These are phyloP conservation scores for Rhorus exstirpatorius DNA, from an alignment of 2,888 invertebrate species.

Conservation along the genomic window DNA sequence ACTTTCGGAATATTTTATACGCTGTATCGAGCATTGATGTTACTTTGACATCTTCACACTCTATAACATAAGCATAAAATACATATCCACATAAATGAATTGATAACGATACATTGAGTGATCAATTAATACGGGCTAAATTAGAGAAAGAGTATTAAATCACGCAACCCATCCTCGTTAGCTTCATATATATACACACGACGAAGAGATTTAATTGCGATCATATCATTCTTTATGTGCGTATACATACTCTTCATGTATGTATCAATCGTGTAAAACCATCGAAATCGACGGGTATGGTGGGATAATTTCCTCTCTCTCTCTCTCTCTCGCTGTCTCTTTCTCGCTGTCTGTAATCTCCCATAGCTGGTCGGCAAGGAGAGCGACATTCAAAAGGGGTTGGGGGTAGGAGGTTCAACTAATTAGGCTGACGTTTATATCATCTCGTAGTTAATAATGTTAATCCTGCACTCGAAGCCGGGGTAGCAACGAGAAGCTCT, in stretches of 20 bases:
- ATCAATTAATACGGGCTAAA: background rate
- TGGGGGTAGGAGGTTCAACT: slow-evolving; percentile 68
- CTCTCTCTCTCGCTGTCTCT: slow-evolving; percentile 9
- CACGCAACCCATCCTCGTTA: background rate
- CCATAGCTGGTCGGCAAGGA: background rate
- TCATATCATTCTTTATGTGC: background rate
- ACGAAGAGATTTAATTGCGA: slow-evolving; percentile 47
- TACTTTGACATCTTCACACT: slow-evolving; percentile 19
- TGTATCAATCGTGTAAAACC: background rate
- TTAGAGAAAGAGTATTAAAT: slow-evolving; percentile 17
- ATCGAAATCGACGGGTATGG: background rate
- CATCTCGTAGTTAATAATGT: slow-evolving; percentile 76
- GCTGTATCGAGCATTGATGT: slow-evolving; percentile 32
- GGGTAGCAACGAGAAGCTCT: slow-evolving; percentile 41
- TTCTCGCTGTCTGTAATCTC: slow-evolving; percentile 29
- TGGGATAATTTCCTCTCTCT: background rate
- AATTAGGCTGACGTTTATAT: slow-evolving; percentile 79
- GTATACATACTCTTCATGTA: background rate
- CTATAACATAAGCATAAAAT: background rate
- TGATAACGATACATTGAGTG: background rate
- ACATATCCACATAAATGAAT: background rate
- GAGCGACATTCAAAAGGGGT: background rate
- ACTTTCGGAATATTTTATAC: background rate
- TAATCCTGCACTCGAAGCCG: slow-evolving; percentile 75
- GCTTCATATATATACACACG: background rate